Evolutionary conservation across 2,113 vertebrate species (phyloP), one percentile per base, ranked within the genome.

Genomic region (Coracopsis vasa): DNA sequence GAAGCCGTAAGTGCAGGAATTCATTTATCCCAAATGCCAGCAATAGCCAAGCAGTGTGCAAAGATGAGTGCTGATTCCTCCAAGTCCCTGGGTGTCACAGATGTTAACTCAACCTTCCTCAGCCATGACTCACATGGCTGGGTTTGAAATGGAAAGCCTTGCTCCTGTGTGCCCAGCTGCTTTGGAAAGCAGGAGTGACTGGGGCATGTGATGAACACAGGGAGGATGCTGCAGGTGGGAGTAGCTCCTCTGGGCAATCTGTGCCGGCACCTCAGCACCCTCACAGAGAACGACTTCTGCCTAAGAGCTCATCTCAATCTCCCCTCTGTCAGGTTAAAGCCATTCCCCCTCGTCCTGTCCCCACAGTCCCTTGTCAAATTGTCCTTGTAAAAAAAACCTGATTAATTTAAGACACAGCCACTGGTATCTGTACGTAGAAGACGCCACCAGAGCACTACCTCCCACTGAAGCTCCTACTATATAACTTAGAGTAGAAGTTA

Each of bases 201-300:
- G 10, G 1, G 2, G 24, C 0, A 0, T 16, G 39, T 35, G 21
- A 50, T 0, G 1, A 10, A 29, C 1, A 0, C 0, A 4, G 25
- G 25, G 20, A 62, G n/a, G n/a, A n/a, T n/a, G n/a, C n/a, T n/a
- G n/a, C n/a, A n/a, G n/a, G n/a, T n/a, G n/a, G n/a, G n/a, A n/a
- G n/a, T n/a, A n/a, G 54, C 33, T 56, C 14, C 54, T 56, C 8
- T n/a, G 54, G 19, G 31, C 18, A 56, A 5, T 31, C 31, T n/a
- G 8, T 58, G 54, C 13, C 33, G n/a, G 33, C 0, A 8, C 54
- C 54, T 58, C 54, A 58, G 13, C 54, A 58, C 33, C 13, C 56
- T 58, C 33, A 58, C 54, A 56, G 13, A 33, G 33, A n/a, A 35
- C 13, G 35, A 2, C 20, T 58, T 58, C 20, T 15, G 9, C 56